Evolutionary conservation across 2,113 vertebrate species (phyloP).

Genomic region (Tretioscincus oriximinensis): DNA sequence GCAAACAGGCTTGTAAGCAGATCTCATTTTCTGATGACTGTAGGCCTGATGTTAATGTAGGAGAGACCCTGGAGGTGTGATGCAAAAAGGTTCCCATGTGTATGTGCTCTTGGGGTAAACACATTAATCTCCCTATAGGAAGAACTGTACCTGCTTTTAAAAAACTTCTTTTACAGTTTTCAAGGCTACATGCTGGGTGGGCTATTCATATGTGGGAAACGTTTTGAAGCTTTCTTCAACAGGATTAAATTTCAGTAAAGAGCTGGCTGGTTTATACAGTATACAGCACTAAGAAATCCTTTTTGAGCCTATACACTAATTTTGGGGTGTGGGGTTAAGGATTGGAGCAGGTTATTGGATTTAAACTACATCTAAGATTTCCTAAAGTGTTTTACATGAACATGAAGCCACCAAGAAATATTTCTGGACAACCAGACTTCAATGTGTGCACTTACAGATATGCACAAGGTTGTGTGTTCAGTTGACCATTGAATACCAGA

Average conservation of each 20-base stretch:
- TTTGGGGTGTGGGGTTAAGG: neutral
- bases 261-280: neutral
- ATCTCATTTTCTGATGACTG: slow-evolving; percentile 16
- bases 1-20: slow-evolving; percentile 25
- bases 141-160: neutral
- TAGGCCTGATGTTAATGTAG: neutral
- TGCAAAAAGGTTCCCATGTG: neutral
- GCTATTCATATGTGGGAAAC: neutral
- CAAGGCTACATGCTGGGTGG: neutral
- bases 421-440: too few relatives aligned
- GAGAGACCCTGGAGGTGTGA: slow-evolving; percentile 1
- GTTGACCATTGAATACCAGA: too few relatives aligned
- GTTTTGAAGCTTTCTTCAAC: neutral
- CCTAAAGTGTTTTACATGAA: too few relatives aligned
- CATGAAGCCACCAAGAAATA: too few relatives aligned
- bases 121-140: neutral
- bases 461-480: too few relatives aligned
- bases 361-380: neutral
- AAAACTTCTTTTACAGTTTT: neutral
- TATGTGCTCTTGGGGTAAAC: neutral
- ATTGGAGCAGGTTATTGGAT: neutral
- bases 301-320: neutral
- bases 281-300: neutral
- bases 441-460: too few relatives aligned
- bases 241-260: neutral